Conservation (phyloP, 2,113 vertebrate species). For the Phrynosoma platyrhinos region DNA sequence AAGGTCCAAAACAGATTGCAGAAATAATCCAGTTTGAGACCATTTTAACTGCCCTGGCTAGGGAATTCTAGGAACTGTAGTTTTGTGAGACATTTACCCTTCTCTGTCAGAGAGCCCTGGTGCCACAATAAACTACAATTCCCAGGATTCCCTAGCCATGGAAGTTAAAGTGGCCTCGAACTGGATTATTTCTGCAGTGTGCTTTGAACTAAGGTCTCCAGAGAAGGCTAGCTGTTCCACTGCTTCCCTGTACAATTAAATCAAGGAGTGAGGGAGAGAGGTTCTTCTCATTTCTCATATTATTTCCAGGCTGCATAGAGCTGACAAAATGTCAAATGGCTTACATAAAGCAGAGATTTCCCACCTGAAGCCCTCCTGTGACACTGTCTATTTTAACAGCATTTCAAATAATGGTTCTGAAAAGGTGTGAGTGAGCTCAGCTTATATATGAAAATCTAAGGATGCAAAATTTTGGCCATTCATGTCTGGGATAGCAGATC, state of each 20-base stretch:
- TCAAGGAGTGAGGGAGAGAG: neutral
- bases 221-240: neutral
- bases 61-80: too few relatives aligned
- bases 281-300: neutral
- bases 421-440: neutral
- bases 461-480: neutral
- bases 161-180: too few relatives aligned
- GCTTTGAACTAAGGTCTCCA: neutral
- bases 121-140: too few relatives aligned
- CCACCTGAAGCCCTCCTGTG: neutral
- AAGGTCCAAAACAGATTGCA: neutral
- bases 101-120: too few relatives aligned
- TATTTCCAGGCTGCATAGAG: neutral
- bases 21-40: too few relatives aligned
- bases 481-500: neutral
- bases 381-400: neutral
- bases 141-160: too few relatives aligned
- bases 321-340: neutral
- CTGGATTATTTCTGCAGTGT: too few relatives aligned
- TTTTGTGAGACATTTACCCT: too few relatives aligned
- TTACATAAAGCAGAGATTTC: constrained; percentile 2
- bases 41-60: too few relatives aligned
- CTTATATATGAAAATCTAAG: rapidly evolving
- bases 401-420: neutral
- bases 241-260: constrained; percentile 11